A percentile compares a stretch with the other conserved stretches of the same genome.
phyloP scores from a whole-genome alignment of 2,888 invertebrate species.

The Ceraclea dissimilis region DNA sequence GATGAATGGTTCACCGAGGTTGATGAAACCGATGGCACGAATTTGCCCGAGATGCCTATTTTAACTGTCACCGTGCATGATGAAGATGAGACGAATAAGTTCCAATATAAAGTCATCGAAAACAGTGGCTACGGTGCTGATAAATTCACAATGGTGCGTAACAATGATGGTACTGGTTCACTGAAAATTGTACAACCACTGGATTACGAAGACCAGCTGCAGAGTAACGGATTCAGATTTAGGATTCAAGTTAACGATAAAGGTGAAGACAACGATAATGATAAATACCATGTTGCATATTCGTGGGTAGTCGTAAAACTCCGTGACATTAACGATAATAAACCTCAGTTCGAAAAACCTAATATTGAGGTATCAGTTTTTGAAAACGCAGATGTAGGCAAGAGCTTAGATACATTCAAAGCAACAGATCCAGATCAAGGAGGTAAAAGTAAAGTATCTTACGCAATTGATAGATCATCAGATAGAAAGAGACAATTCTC shows the following conservation, averaged over 20 bases:
- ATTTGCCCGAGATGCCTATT: conserved; percentile 88
- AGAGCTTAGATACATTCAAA: conserved; percentile 85
- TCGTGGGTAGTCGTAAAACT: conserved; percentile 92
- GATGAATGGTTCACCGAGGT: conserved; percentile 95
- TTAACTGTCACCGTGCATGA: conserved; percentile 92
- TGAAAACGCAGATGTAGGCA: conserved; percentile 88
- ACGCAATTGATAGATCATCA: conserved; percentile 85
- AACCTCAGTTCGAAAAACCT: conserved; percentile 88
- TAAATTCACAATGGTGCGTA: conserved; percentile 94
- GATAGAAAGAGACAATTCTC: conserved; percentile 90
- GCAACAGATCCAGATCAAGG: conserved; percentile 96
- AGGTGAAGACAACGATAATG: conserved; percentile 92
- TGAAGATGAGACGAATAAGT: conserved; percentile 93
- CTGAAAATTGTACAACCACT: conserved; percentile 91
- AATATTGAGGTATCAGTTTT: conserved; percentile 88
- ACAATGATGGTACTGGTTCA: conserved; percentile 92
- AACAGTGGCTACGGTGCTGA: conserved; percentile 93
- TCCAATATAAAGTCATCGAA: conserved; percentile 91
- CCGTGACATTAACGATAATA: conserved; percentile 95
- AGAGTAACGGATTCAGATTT: conserved; percentile 92
- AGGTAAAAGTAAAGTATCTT: conserved; percentile 84
- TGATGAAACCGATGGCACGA: conserved; percentile 89
- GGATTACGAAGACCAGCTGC: conserved; percentile 90
- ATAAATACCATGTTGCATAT: conserved; percentile 94
- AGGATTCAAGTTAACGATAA: conserved; percentile 92